phyloP scores from a whole-genome alignment of 2,888 invertebrate species.

The Maniola hyperantus region DNA sequence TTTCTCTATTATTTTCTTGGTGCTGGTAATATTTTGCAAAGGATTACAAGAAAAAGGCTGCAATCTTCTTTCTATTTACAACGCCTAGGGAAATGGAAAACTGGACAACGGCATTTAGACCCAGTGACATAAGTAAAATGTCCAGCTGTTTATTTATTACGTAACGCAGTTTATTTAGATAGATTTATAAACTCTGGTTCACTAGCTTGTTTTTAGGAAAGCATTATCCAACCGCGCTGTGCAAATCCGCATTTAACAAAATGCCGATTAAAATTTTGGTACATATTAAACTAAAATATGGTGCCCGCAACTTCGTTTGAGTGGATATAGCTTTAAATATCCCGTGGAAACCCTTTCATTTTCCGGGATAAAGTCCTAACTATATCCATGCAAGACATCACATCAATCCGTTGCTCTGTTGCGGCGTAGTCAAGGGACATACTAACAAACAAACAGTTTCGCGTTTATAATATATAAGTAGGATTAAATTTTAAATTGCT shows the following conservation, averaged over 20 bases:
- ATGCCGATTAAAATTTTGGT: too few species aligned
- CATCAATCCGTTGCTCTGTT: too few species aligned
- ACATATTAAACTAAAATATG: too few species aligned
- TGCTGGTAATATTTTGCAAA: slow-evolving; percentile 36
- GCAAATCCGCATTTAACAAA: too few species aligned
- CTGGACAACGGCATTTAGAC: slow-evolving; percentile 4
- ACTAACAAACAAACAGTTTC: too few species aligned
- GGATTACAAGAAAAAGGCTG: slow-evolving; percentile 35
- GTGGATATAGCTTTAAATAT: background rate
- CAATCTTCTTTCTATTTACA: slow-evolving; percentile 34
- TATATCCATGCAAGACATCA: background rate
- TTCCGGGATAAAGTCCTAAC: background rate
- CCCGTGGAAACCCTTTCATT: background rate
- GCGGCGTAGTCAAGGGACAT: too few species aligned
- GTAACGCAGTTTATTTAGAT: background rate
- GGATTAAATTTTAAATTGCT: too few species aligned
- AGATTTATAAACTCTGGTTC: background rate
- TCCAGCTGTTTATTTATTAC: slow-evolving; percentile 2
- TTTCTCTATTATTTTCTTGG: slow-evolving; percentile 37
- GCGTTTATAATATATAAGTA: too few species aligned
- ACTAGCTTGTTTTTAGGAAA: too few species aligned
- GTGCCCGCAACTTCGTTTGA: background rate
- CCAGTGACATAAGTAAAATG: slow-evolving; percentile 1
- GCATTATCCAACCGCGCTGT: too few species aligned
- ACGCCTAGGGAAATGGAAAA: slow-evolving; percentile 26